These are phyloP conservation scores for Microchrysa polita DNA, from an alignment of 2,888 invertebrate species.

Conservation along the genomic window DNA sequence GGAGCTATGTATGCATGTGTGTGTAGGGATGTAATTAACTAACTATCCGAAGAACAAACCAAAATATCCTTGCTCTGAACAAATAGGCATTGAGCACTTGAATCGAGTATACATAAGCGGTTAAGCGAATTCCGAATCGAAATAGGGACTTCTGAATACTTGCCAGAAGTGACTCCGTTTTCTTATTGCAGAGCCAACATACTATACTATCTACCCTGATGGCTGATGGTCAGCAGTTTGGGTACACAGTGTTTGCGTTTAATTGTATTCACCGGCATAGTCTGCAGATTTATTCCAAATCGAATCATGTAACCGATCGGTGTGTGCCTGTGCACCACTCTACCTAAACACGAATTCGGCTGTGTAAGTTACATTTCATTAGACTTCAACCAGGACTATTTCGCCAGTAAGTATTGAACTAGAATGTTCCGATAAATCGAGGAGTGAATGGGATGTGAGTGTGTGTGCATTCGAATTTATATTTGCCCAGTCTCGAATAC, in stretches of 20 bases:
- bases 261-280: slow-evolving; percentile 16
- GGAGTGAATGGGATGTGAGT: neutral
- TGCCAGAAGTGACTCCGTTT: neutral
- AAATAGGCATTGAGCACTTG: neutral
- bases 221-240: neutral
- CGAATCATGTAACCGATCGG: slow-evolving; percentile 2
- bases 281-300: slow-evolving; percentile 21
- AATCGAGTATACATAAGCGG: neutral
- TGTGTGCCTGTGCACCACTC: neutral
- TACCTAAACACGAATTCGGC: neutral
- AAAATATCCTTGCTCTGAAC: neutral
- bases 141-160: too few relatives aligned
- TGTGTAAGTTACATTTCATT: slow-evolving; percentile 1
- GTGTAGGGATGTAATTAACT: neutral
- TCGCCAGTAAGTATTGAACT: slow-evolving; percentile 1
- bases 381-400: neutral
- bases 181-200: slow-evolving; percentile 10
- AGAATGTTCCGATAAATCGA: slow-evolving; percentile 10
- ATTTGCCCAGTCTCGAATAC: neutral
- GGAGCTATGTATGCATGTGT: neutral
- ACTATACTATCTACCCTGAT: too few relatives aligned
- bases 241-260: slow-evolving; percentile 1
- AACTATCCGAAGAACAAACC: slow-evolving; percentile 8
- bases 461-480: neutral
- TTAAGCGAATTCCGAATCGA: neutral